A percentile compares a stretch with the other conserved stretches of the same genome.
Evolutionary conservation across 1,140 invertebrate genomes (phyloP).

Genomic region (Mycetomoellerius zeteki): DNA sequence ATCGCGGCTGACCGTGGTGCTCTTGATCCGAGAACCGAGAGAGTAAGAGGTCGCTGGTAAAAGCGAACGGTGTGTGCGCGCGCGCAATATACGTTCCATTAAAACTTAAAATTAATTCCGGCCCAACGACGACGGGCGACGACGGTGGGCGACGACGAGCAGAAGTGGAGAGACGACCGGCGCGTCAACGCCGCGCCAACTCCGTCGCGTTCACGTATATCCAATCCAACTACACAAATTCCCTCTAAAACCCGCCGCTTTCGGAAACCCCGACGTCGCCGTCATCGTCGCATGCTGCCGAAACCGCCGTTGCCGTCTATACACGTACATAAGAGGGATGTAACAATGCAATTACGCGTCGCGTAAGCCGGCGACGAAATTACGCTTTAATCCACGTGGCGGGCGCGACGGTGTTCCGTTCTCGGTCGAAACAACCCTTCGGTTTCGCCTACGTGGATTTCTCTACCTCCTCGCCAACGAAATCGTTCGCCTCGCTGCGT

Average conservation of each 20-base stretch:
- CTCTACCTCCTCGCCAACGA: neutral
- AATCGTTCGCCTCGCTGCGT: constrained; percentile 22
- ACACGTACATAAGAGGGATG: constrained; percentile 80
- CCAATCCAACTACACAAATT: constrained; percentile 85
- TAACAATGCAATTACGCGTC: constrained; percentile 85
- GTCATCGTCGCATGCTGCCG: constrained; percentile 37
- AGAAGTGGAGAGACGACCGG: constrained; percentile 57
- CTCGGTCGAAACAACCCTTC: constrained; percentile 49
- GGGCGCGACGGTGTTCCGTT: constrained; percentile 53
- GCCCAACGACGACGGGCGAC: constrained; percentile 58
- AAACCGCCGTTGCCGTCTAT: constrained; percentile 67
- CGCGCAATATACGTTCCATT: constrained; percentile 81
- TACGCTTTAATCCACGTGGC: constrained; percentile 83
- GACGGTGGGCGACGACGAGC: constrained; percentile 55
- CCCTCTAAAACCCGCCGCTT: constrained; percentile 78
- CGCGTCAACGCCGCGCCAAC: constrained; percentile 79
- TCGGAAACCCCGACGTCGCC: constrained; percentile 57
- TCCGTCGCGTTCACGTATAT: constrained; percentile 70
- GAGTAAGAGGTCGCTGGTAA: constrained; percentile 79
- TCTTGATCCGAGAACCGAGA: neutral
- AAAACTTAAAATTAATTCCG: constrained; percentile 85
- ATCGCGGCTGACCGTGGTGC: constrained; percentile 53
- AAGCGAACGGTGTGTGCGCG: constrained; percentile 69
- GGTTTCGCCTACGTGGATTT: neutral
- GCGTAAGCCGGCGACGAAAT: constrained; percentile 85